Evolutionary conservation across 2,113 vertebrate genomes (phyloP).

Genomic region (Corapipo altera): DNA sequence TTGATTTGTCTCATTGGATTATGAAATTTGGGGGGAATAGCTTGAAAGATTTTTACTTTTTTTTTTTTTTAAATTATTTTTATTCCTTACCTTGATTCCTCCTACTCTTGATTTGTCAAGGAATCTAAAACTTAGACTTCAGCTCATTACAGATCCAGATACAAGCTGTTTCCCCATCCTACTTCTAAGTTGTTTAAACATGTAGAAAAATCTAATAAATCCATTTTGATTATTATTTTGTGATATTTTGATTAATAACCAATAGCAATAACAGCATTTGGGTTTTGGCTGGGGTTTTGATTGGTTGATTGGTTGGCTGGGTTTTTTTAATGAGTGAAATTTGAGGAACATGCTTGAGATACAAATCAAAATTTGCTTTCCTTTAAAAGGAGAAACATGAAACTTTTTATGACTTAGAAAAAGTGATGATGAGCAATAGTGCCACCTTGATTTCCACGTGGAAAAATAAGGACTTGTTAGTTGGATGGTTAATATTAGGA

Average conservation of each 20-base stretch:
- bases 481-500: background rate
- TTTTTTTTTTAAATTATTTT: background rate
- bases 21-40: background rate
- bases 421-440: background rate
- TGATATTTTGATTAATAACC: background rate
- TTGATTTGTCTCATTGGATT: background rate
- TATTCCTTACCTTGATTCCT: background rate
- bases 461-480: background rate
- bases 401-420: background rate
- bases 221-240: background rate
- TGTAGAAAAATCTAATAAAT: background rate
- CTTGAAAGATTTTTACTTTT: background rate
- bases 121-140: background rate
- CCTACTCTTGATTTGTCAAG: background rate
- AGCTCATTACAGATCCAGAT: background rate
- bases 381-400: background rate
- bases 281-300: background rate
- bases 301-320: background rate
- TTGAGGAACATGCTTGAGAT: background rate
- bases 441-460: background rate
- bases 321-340: background rate
- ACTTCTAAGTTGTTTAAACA: background rate
- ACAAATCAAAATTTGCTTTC: background rate
- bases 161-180: background rate
- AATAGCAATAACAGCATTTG: background rate